Percentiles rank a stretch among this genome's conserved stretches.
Evolutionary conservation across 2,888 invertebrate genomes (phyloP).

Genomic region (Ptilodon capucinus): DNA sequence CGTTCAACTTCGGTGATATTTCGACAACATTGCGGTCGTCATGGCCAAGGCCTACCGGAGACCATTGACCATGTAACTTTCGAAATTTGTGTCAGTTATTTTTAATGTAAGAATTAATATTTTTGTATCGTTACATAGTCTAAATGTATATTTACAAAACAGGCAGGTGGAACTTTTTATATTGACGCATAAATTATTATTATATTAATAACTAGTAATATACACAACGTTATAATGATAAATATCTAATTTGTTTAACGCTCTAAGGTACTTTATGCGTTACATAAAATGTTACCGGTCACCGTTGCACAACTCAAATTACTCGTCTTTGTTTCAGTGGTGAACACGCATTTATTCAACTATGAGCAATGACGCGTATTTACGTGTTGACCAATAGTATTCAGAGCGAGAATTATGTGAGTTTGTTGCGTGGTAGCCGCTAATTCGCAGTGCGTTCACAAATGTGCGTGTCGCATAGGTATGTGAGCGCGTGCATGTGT

Average conservation of each 20-base stretch:
- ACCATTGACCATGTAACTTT: slow-evolving; percentile 38
- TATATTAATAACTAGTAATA: too few relatives aligned
- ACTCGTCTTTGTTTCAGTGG: slow-evolving; percentile 13
- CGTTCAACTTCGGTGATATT: slow-evolving; percentile 25
- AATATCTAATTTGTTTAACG: too few relatives aligned
- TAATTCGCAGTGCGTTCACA: slow-evolving; percentile 22
- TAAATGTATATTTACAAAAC: neutral
- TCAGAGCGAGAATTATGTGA: slow-evolving; percentile 38
- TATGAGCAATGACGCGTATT: slow-evolving; percentile 27
- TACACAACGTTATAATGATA: too few relatives aligned
- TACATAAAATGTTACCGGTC: slow-evolving; percentile 10
- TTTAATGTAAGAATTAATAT: slow-evolving; percentile 2
- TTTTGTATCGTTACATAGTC: neutral
- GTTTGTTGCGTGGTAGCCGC: slow-evolving; percentile 34
- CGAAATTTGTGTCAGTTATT: slow-evolving; percentile 32
- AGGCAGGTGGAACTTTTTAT: neutral
- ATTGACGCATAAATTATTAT: too few relatives aligned
- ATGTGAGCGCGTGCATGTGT: slow-evolving; percentile 31
- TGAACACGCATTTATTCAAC: slow-evolving; percentile 26
- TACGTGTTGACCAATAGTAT: slow-evolving; percentile 27
- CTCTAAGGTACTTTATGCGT: slow-evolving; percentile 13
- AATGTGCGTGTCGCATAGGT: slow-evolving; percentile 23
- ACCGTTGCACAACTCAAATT: slow-evolving; percentile 22
- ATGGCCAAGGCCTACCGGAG: slow-evolving; percentile 36
- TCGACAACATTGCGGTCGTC: slow-evolving; percentile 30